Evolutionary conservation across 2,113 vertebrate genomes (phyloP), one percentile per base, ranked within the genome.

Genomic region (Isurus oxyrinchus): DNA sequence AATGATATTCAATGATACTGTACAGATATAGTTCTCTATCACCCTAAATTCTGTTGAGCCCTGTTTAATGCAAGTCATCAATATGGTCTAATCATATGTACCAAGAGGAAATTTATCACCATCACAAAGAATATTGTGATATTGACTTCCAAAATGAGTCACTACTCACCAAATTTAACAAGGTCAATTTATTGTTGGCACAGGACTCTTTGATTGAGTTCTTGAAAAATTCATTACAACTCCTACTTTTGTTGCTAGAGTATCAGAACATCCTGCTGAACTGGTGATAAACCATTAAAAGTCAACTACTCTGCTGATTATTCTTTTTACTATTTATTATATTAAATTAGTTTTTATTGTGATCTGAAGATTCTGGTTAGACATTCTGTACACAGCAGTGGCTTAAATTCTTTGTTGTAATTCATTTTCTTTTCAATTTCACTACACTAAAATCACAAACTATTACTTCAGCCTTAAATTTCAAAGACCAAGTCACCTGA

Each of bases 31-130:
- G 55, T 90, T 90, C 53, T 90, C 55, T 59, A 53, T 31, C 87
- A 90, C 19, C 81, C n/a, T 49, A 90, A 90, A 57, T 90, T 90
- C 25, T 31, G 53, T 57, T 57, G 87, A 90, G 27, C 55, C 53
- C 53, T 90, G 87, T 53, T 90, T 59, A 57, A 90, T 90, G 87
- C 53, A 90, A 59, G 87, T 31, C 87, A 90, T 59, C 53, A 90
- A 90, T 90, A 90, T 57, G 13, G 55, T 90, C 87, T 90, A 90
- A 90, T 90, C 87, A 90, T 59, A 55, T 57, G 87, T 90, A 90
- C 87, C 87, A 90, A 25, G 31, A 59, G 53, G 53, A 90, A 31
- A 90, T 90, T 90, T 35, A 90, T 90, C 87, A 90, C 49, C 27
- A 57, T 31, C 87, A 90, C 87, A 90, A 84, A 84, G 87, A 57